These are phyloP conservation scores for Asarcornis scutulata DNA, from an alignment of 2,113 vertebrate genomes.

Conservation along the genomic window DNA sequence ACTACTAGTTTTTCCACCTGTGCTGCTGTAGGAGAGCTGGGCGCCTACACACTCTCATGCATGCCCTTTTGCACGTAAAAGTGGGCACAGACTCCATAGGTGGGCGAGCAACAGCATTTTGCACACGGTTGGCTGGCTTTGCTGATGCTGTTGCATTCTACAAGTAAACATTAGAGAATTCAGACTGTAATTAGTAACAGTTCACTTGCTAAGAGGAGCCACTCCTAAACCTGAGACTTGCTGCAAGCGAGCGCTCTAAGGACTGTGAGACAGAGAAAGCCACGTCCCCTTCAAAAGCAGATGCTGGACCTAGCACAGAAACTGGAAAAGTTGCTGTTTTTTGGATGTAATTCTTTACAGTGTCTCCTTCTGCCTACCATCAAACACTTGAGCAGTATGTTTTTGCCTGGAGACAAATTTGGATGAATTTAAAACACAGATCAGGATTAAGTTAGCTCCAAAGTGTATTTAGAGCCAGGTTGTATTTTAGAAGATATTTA, in stretches of 20 bases:
- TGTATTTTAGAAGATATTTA: not conserved
- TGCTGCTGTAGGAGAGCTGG: not conserved
- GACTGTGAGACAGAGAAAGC: not conserved
- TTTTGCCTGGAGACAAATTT: not conserved
- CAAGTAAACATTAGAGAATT: not conserved
- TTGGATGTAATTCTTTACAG: not conserved
- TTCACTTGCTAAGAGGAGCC: not conserved
- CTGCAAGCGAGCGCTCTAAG: not conserved
- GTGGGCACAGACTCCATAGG: rapidly evolving
- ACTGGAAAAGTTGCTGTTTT: not conserved
- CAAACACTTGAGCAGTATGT: not conserved
- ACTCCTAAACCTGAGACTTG: not conserved
- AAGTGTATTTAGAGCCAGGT: not conserved
- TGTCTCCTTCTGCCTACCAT: not conserved
- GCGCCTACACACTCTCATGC: rapidly evolving
- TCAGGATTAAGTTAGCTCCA: not conserved
- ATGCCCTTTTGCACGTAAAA: not conserved
- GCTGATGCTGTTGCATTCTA: not conserved
- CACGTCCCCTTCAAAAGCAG: rapidly evolving
- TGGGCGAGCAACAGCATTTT: not conserved
- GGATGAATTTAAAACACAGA: not conserved
- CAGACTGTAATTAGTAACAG: not conserved
- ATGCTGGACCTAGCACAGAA: not conserved
- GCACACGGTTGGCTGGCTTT: rapidly evolving
- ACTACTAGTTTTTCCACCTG: not conserved